Evolutionary conservation across 2,797 vertebrate genomes (phyloP), one percentile per base, ranked within the genome.

Genomic region (Gymnoscopelus microlampas): DNA sequence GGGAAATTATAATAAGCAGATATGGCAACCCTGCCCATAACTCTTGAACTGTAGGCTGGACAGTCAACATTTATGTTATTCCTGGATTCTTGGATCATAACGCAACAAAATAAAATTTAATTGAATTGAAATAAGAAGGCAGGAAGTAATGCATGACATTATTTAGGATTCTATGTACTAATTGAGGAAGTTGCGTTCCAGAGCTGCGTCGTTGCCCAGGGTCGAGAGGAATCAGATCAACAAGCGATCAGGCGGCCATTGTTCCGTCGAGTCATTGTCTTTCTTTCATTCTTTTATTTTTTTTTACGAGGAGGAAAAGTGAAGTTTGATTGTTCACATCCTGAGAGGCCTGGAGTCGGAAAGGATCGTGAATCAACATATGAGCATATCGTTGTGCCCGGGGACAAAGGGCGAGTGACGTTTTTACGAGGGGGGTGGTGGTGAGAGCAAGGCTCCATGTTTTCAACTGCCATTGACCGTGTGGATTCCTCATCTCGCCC

Each of bases 401-500:
- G 13, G 53, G 47, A 73, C 66, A 75, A 80, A 85, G 76, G 66
- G 49, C 35, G 62, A 74, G 62, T 65, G 63, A 68, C 53, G 57
- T 68, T 64, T 85, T 87, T 84, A 86, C 49, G 70, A 82, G 60
- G 44, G 73, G 56, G 39, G 66, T 76, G 57, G 60, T 26, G 39
- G 50, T 49, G 39, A 70, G 71, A 78, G 67, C 78, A 75, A 82
- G 82, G 55, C 39, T 71, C 65, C 32, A 6, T 35, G 57, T 60
- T 79, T 78, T 71, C 60, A 71, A 66, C 55, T 48, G 72, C 62
- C 66, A 74, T 85, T 81, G 70, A 77, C 35, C 62, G 50, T 73
- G 68, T 82, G 71, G 76, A 78, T 75, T 76, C 66, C 70, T 80
- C 70, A 74, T 70, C 79, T 78, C 15, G 60, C 35, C 65, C 66